Base-by-base conservation (phyloP, 2,888 invertebrate genomes). In the Brachyptera putata region DNA sequence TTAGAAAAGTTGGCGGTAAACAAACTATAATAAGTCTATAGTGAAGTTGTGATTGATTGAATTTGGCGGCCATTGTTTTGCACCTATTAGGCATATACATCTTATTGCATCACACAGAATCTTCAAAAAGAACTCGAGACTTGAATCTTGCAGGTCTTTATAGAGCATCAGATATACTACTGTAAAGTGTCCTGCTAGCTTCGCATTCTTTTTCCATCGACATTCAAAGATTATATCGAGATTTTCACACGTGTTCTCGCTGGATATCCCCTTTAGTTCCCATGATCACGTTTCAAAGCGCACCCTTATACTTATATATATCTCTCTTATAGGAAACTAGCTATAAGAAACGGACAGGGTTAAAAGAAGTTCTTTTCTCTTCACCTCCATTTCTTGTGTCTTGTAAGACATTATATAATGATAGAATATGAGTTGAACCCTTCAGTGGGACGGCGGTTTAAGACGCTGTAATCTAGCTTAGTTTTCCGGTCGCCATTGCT, bases 261-360 rank as follows among this genome's bases (percentile, higher is more conserved):
- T 53, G 1, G n/a, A 22, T 21, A 22, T 30, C 16, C n/a, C 26
- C 34, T 50, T 30, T n/a, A 36, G 53, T 53, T 53, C 53, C 53
- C 53, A 53, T 30, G 53, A 53, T 53, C 53, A 21, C 18, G 53
- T 53, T 53, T 53, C 53, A 22, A 30, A 14, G 14, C 13, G 53
- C 36, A 36, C 53, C 50, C 50, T 30, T 30, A 11, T 37, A n/a
- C n/a, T n/a, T n/a, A n/a, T n/a, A n/a, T n/a, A n/a, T n/a, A n/a
- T n/a, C n/a, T n/a, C n/a, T 16, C 13, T 18, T 4, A 3, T 7
- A n/a, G 18, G 18, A 18, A 18, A 43, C 43, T 43, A 5, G 14
- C 39, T 39, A 39, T 39, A 39, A 9, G 39, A 39, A 39, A 39
- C 30, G 30, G 16, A 34, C 34, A 11, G 16, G 39, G 39, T 39